These are phyloP conservation scores for Idris sp. DNA, from an alignment of 1,140 invertebrate genomes.

Conservation along the genomic window DNA sequence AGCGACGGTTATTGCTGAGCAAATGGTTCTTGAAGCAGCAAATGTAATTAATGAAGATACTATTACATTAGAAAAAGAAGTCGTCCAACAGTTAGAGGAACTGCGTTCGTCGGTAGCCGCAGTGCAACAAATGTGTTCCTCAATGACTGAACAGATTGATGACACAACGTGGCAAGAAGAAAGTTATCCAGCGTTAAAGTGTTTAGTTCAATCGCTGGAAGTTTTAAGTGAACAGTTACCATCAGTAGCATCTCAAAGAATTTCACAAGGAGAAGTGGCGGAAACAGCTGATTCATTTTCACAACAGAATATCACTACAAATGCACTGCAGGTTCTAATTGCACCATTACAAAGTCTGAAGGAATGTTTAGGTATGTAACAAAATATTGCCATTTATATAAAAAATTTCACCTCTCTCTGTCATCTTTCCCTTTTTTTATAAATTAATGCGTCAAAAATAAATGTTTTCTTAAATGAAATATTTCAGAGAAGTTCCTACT, in stretches of 20 bases:
- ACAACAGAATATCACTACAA: slow-evolving; percentile 33
- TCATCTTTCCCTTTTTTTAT: no score
- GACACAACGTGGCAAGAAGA: slow-evolving; percentile 68
- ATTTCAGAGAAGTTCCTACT: no score
- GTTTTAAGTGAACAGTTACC: slow-evolving; percentile 71
- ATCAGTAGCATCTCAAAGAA: slow-evolving; percentile 61
- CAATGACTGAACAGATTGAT: slow-evolving; percentile 52
- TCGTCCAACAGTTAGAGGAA: slow-evolving; percentile 69
- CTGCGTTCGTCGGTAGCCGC: slow-evolving; percentile 71
- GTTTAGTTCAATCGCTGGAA: slow-evolving; percentile 78
- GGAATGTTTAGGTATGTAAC: slow-evolving; percentile 79
- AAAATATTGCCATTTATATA: no score
- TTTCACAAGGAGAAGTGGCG: slow-evolving; percentile 51
- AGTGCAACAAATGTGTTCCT: slow-evolving; percentile 70
- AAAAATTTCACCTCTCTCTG: no score
- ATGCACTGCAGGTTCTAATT: slow-evolving; percentile 72
- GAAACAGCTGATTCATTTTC: slow-evolving; percentile 54
- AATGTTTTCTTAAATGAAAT: no score
- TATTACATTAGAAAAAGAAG: slow-evolving; percentile 55
- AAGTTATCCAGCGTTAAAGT: slow-evolving; percentile 71
- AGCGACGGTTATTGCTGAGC: slow-evolving; percentile 65
- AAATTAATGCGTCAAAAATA: no score
- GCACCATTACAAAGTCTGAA: slow-evolving; percentile 78
- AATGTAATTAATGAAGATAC: slow-evolving; percentile 44
- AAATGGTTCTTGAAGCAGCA: slow-evolving; percentile 52